Base-by-base conservation (phyloP, 2,888 invertebrate species). In the Drosophila ustulata region DNA sequence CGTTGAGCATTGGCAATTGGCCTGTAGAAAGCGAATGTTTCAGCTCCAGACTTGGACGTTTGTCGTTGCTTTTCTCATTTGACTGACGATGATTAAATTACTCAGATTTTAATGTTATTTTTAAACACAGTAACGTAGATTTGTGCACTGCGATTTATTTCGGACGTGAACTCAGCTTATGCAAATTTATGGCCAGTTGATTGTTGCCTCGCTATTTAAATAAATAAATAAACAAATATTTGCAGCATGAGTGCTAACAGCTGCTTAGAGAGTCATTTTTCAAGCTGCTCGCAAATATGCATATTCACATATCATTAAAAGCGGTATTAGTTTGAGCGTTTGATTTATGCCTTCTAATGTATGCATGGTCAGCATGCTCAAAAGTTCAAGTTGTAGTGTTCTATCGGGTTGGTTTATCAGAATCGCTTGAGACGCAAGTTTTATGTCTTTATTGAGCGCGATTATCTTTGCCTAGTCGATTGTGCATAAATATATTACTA, bases 121-220 rank as follows among this genome's bases (percentile, higher is more conserved):
- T 58, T 53, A 47, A 49, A 58, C 41, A 32, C 32, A 41, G 37
- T 37, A 8, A 3, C 9, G 32, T 32, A n/a, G 37, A 11, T 55
- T 61, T 57, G 43, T 34, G 57, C 43, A 59, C 32, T 59, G 65
- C 25, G 56, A 64, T 67, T 64, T 57, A 32, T 66, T 65, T 73
- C 59, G 63, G 46, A 53, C 66, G 66, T 73, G 63, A 63, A 43
- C 59, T 71, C 47, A 41, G 47, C 45, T 69, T 70, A 78, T 80
- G 83, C 68, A 78, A 85, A 82, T 82, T 85, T 80, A 70, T 74
- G 45, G 65, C 71, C n/a, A 32, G 1, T 53, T 56, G 55, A 34
- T 69, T 61, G 63, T 18, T 6, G 30, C 37, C 7, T 37, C 18
- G 39, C 39, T 8, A 18, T 13, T 13, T 41, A 41, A 18, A 7